These are phyloP conservation scores for Microcebus jonahi DNA, from an alignment of 2,113 vertebrate species.

Conservation along the genomic window DNA sequence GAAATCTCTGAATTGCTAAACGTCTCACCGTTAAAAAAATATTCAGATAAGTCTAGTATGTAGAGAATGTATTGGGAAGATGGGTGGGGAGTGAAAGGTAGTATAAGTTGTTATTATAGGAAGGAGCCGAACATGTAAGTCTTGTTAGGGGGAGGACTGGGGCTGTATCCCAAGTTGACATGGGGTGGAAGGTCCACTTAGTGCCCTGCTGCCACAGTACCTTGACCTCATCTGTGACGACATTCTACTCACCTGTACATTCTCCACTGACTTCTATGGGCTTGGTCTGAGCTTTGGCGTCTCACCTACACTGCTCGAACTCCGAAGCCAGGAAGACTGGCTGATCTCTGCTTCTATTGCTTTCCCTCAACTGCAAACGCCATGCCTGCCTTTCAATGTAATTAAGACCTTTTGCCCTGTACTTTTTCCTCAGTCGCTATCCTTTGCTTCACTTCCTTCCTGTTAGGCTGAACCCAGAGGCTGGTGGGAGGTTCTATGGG, in stretches of 20 bases:
- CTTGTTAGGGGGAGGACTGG: not conserved
- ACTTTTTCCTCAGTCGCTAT: too few species aligned
- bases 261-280: not conserved
- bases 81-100: rapidly evolving
- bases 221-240: not conserved
- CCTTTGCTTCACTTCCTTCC: not conserved
- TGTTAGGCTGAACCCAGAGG: too few species aligned
- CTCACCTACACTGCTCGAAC: too few species aligned
- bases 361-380: not conserved
- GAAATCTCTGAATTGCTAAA: not conserved
- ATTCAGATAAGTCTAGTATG: too few species aligned
- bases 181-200: not conserved
- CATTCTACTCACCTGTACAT: not conserved
- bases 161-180: too few species aligned
- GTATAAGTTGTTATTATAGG: not conserved
- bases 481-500: too few species aligned
- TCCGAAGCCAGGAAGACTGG: not conserved
- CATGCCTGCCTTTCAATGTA: not conserved
- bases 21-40: not conserved
- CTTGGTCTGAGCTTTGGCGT: not conserved
- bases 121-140: not conserved
- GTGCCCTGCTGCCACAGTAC: not conserved
- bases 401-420: not conserved
- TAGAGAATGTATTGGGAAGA: not conserved
- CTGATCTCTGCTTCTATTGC: not conserved